Evolutionary conservation across 64 coral and sea anemone species (phyloP).

Genomic region (Montipora cactus): DNA sequence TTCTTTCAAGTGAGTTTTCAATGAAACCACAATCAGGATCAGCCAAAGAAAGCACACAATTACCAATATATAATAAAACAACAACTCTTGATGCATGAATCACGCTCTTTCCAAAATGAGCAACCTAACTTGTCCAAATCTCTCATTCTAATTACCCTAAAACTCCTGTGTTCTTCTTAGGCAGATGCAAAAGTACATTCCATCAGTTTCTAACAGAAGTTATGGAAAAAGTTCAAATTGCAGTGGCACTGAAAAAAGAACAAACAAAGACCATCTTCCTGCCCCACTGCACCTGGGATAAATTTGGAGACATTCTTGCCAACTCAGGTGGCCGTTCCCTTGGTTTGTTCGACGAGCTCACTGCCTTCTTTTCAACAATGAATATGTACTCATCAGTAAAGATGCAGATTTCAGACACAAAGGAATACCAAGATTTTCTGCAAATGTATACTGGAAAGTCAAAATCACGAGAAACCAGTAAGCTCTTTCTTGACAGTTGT

Average conservation of each 20-base stretch:
- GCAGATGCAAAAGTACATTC: slow-evolving; percentile 37
- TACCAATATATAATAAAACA: no score
- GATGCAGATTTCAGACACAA: slow-evolving; percentile 61
- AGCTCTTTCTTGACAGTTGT: neutral
- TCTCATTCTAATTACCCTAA: no score
- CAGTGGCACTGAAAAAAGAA: neutral
- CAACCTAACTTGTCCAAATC: no score
- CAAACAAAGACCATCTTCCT: slow-evolving; percentile 30
- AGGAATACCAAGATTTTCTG: slow-evolving; percentile 71
- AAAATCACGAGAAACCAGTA: neutral
- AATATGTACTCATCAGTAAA: slow-evolving; percentile 70
- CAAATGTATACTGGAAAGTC: slow-evolving; percentile 33
- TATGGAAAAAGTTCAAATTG: neutral
- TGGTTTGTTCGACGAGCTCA: slow-evolving; percentile 68
- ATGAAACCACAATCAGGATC: no score
- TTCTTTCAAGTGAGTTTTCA: no score
- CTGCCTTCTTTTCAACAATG: slow-evolving; percentile 65
- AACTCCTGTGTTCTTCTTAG: neutral
- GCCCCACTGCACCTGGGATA: slow-evolving; percentile 71
- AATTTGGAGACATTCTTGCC: slow-evolving; percentile 58
- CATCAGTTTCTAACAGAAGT: slow-evolving; percentile 10
- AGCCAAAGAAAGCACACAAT: neutral
- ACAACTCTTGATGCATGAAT: no score
- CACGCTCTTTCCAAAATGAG: no score
- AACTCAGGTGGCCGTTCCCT: slow-evolving; percentile 30